phyloP scores from a whole-genome alignment of 2,113 vertebrate genomes.

The Narcine bancroftii region DNA sequence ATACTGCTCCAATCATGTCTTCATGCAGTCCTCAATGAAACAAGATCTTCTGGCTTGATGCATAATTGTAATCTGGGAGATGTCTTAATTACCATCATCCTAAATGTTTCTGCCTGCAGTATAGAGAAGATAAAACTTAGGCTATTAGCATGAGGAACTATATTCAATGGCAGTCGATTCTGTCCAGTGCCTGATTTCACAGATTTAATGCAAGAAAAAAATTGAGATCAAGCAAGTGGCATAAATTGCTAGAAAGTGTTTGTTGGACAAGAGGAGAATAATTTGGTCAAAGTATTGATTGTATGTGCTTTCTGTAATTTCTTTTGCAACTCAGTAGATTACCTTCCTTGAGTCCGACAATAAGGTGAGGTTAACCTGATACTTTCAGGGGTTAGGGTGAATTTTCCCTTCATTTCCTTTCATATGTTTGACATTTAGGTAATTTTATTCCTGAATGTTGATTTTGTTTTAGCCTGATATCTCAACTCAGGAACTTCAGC shows the following conservation, averaged over 20 bases:
- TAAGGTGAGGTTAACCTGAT: neutral
- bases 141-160: neutral
- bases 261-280: neutral
- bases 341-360: neutral
- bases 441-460: neutral
- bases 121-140: neutral
- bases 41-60: no score
- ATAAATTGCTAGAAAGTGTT: neutral
- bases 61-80: no score
- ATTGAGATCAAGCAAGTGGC: no score
- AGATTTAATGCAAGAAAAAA: neutral
- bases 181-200: neutral
- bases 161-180: neutral
- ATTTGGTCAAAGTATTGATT: neutral
- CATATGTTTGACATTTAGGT: neutral
- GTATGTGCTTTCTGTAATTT: neutral
- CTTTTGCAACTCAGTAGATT: neutral
- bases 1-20: no score
- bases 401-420: neutral
- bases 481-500: neutral
- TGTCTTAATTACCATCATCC: neutral
- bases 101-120: neutral
- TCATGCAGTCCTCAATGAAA: no score
- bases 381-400: neutral
- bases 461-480: neutral